Base-by-base conservation (phyloP, 2,888 invertebrate species). In the Gymnosoma rotundatum region DNA sequence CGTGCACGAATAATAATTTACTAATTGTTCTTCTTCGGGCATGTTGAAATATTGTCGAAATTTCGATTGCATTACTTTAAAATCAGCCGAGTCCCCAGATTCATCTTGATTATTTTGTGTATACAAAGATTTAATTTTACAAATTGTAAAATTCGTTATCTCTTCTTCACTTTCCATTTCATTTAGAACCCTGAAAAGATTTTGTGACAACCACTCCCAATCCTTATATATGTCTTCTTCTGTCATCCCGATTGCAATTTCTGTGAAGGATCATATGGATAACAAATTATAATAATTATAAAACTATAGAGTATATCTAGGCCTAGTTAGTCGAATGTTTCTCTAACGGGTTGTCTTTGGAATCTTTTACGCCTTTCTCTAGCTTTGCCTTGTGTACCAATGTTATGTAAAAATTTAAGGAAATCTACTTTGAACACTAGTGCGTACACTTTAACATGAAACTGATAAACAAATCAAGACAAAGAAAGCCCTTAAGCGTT, bases 61-160 rank as follows among this genome's bases (percentile, higher is more conserved):
- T 87, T 96, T 94, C 54, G 97, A 95, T 89, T 97, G 97, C 92
- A 96, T 96, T 93, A 98, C 98, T 96, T 93, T 87, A 93, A 93
- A 91, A 87, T 90, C 90, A 14, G 90, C 90, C 36, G 92, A 89
- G 87, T 92, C 92, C 3, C 90, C 90, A 14, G 89, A 87, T 63
- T 91, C 91, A 72, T 92, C 91, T 83, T 90, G 89, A 81, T 90
- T 90, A 87, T 94, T 94, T 92, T 94, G 97, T 20, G 97, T 97
- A 87, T 97, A 95, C 73, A 99, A 94, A n/a, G 98, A 98, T 91
- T 98, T 97, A 86, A 99, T 97, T 94, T 99, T 99, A 90, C 98
- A 98, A 88, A 95, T 95, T 0, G 99, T 98, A 94, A 98, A 99
- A 87, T 98, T 97, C 16, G 98, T 98, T 9, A 98, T 95, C 92